These are phyloP conservation scores for Scolopax mira DNA, from an alignment of 2,113 vertebrate species.

Conservation along the genomic window DNA sequence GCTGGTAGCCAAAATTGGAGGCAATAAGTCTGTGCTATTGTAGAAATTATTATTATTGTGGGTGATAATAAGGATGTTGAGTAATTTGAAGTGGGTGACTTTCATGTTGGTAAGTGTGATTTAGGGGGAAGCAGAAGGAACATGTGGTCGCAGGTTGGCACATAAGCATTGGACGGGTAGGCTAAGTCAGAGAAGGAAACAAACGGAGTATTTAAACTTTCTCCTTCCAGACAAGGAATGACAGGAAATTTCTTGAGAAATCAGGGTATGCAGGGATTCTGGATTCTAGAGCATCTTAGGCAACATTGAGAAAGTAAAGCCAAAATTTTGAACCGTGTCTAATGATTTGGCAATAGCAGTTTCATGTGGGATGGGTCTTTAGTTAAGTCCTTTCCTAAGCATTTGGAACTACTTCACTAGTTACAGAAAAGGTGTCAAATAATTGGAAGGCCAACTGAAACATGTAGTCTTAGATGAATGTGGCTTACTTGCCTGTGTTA, in stretches of 20 bases:
- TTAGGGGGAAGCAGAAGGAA: neutral
- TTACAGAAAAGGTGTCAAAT: neutral
- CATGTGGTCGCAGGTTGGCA: neutral
- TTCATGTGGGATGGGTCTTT: neutral
- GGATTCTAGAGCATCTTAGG: neutral
- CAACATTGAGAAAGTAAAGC: neutral
- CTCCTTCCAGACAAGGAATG: neutral
- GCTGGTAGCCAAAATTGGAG: neutral
- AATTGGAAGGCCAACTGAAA: neutral
- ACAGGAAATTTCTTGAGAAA: neutral
- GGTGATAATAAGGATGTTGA: neutral
- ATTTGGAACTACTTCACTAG: neutral
- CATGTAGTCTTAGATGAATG: fast-evolving
- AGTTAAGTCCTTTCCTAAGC: neutral
- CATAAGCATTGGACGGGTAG: neutral
- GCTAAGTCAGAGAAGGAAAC: neutral
- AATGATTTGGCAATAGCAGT: neutral
- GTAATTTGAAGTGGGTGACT: neutral
- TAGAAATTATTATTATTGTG: neutral
- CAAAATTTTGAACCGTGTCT: neutral
- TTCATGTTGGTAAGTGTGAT: neutral
- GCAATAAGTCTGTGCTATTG: neutral
- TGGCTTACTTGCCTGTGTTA: neutral
- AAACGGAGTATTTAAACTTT: neutral
- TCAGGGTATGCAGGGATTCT: neutral